These are phyloP conservation scores for Habrosyne pyritoides DNA, from an alignment of 2,888 invertebrate species.

Conservation along the genomic window DNA sequence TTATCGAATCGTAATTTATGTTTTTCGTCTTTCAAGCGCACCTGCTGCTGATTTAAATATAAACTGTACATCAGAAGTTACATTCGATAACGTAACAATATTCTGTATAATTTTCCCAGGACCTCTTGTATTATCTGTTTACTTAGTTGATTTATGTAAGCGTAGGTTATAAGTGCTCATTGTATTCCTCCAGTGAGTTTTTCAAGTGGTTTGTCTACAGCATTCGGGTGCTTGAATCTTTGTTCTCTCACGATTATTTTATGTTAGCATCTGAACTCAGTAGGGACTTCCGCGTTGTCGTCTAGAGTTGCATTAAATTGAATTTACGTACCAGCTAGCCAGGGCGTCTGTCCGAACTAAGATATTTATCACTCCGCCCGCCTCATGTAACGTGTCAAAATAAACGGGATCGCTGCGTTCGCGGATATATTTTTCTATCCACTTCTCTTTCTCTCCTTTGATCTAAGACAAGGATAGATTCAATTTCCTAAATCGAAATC, in stretches of 20 bases:
- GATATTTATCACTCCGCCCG: slow-evolving; percentile 73
- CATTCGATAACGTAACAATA: slow-evolving; percentile 28
- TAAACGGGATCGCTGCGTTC: slow-evolving; percentile 67
- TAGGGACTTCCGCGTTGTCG: slow-evolving; percentile 61
- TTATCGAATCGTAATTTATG: slow-evolving; percentile 77
- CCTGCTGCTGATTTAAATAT: slow-evolving; percentile 71
- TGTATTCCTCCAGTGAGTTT: slow-evolving; percentile 48
- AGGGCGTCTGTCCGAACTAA: slow-evolving; percentile 59
- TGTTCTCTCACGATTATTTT: slow-evolving; percentile 63
- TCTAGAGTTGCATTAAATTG: slow-evolving; percentile 40
- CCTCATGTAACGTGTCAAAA: slow-evolving; percentile 73
- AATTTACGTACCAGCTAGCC: slow-evolving; percentile 51
- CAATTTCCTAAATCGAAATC: slow-evolving; percentile 36
- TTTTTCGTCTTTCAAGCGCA: slow-evolving; percentile 74
- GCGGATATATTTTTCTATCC: slow-evolving; percentile 66
- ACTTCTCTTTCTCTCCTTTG: slow-evolving; percentile 52
- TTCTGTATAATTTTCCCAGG: slow-evolving; percentile 49
- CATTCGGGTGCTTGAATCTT: slow-evolving; percentile 57
- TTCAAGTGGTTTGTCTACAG: slow-evolving; percentile 67
- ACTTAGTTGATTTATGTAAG: slow-evolving; percentile 61
- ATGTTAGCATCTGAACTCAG: slow-evolving; percentile 36
- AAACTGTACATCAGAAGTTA: slow-evolving; percentile 34
- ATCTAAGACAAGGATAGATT: slow-evolving; percentile 52
- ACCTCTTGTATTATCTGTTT: slow-evolving; percentile 52
- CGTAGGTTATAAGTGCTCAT: slow-evolving; percentile 54